These are phyloP conservation scores for Dasyurus viverrinus DNA, from an alignment of 2,113 vertebrate species.

Conservation along the genomic window DNA sequence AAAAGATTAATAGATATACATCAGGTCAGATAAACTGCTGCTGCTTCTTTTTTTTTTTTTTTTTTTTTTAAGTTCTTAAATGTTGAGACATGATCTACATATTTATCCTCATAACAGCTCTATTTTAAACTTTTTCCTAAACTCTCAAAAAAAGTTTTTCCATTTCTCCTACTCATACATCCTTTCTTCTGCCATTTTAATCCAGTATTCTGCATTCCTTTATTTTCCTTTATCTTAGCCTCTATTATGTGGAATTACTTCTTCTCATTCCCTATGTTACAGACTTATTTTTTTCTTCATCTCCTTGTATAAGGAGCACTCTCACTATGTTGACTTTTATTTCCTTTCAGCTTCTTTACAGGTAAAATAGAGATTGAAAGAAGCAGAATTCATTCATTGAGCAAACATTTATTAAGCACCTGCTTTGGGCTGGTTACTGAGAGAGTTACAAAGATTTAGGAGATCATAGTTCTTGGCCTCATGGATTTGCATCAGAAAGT, in stretches of 20 bases:
- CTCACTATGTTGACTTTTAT: neutral
- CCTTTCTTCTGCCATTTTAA: neutral
- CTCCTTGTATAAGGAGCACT: too few relatives aligned
- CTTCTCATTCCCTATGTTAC: too few relatives aligned
- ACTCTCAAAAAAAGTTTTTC: rapidly evolving
- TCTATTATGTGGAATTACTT: too few relatives aligned
- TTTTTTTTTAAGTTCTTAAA: too few relatives aligned
- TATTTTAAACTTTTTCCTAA: neutral
- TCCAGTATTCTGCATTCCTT: neutral
- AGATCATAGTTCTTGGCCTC: too few relatives aligned
- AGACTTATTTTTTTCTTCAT: too few relatives aligned
- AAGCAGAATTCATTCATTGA: too few relatives aligned
- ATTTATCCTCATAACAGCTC: neutral
- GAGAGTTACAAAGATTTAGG: too few relatives aligned
- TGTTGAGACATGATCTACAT: neutral
- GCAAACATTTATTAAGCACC: too few relatives aligned
- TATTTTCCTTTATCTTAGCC: neutral
- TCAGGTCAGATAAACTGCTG: neutral
- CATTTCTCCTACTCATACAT: neutral
- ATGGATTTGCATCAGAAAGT: too few relatives aligned
- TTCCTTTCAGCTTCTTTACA: slow-evolving; percentile 8
- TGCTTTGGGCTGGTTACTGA: too few relatives aligned
- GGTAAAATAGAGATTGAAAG: too few relatives aligned
- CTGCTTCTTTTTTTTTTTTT: neutral
- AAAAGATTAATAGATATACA: neutral